Conservation (phyloP, 2,888 invertebrate species). For the Idaea dimidiata region DNA sequence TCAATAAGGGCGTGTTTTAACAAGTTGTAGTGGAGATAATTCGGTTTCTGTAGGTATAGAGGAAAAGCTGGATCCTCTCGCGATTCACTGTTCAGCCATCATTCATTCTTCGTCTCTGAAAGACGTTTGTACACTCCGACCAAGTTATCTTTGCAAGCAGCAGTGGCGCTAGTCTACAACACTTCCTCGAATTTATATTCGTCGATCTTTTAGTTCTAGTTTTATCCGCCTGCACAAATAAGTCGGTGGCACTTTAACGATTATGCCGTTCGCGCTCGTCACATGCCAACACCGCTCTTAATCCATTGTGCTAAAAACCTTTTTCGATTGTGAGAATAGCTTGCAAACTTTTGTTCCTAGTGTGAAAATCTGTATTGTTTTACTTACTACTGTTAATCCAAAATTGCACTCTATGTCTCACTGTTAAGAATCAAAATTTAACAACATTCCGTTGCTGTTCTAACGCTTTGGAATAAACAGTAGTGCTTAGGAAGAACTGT, state of each 20-base stretch:
- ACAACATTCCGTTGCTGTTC: background rate
- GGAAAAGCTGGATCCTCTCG: constrained; percentile 63
- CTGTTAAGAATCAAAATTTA: background rate
- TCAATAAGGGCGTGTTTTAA: background rate
- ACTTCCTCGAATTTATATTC: too few species aligned
- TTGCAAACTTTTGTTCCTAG: background rate
- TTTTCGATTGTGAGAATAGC: background rate
- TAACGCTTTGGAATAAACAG: background rate
- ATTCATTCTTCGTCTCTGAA: constrained; percentile 71
- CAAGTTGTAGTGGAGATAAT: background rate
- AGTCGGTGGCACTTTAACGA: background rate
- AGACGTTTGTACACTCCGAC: constrained; percentile 50
- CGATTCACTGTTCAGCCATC: constrained; percentile 64
- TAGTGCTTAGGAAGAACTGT: background rate
- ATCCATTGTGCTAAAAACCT: background rate
- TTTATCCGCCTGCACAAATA: too few species aligned
- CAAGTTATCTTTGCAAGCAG: constrained; percentile 13
- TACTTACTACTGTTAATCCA: background rate
- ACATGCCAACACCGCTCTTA: background rate
- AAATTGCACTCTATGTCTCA: background rate
- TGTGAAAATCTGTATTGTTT: background rate
- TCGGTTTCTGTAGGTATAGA: constrained; percentile 8
- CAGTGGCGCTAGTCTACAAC: too few species aligned
- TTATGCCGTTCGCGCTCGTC: background rate
- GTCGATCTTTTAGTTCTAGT: too few species aligned